These are phyloP conservation scores for Ciconia stormi DNA, from an alignment of 2,113 vertebrate species.

Conservation along the genomic window DNA sequence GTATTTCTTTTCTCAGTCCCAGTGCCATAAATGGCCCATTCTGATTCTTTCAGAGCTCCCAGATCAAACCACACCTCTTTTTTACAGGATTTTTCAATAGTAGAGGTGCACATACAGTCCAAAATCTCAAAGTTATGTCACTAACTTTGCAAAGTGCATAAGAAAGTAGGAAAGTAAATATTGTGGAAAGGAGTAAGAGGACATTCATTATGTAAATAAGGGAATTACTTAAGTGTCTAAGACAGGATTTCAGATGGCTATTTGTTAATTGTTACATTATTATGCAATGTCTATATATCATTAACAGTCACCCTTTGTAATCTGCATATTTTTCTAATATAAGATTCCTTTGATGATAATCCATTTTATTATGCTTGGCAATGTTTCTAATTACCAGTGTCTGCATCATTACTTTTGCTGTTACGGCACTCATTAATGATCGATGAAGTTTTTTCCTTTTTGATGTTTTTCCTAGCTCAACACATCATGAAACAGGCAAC, in stretches of 20 bases:
- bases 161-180: background rate
- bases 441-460: background rate
- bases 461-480: background rate
- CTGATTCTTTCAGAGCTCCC: background rate
- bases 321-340: background rate
- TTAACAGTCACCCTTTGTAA: background rate
- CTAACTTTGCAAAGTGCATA: background rate
- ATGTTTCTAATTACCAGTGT: slow-evolving; percentile 19
- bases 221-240: background rate
- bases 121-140: background rate
- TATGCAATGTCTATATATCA: background rate
- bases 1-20: background rate
- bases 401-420: background rate
- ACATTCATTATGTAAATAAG: background rate
- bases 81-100: background rate
- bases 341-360: background rate
- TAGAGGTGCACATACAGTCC: background rate
- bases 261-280: background rate
- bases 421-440: background rate
- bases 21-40: background rate
- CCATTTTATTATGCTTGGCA: background rate
- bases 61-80: background rate
- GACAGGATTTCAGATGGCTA: background rate
- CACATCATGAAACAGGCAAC: background rate
- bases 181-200: background rate